These are phyloP conservation scores for Arnoldichthys spilopterus DNA, from an alignment of 2,797 vertebrate species.

Conservation along the genomic window DNA sequence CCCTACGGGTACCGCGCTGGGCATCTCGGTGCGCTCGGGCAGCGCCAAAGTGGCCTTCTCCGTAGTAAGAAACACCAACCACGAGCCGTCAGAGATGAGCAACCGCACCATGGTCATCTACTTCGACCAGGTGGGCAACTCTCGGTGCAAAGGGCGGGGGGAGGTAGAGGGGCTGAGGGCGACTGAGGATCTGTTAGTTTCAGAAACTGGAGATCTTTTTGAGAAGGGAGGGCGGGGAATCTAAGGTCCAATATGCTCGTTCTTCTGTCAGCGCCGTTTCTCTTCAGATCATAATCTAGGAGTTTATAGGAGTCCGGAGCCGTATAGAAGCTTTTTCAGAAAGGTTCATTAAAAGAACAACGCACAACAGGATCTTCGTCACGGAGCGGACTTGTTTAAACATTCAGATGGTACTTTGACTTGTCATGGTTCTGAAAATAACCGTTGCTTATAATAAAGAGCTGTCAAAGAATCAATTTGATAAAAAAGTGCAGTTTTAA, in stretches of 20 bases:
- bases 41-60: conserved; percentile 98
- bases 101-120: conserved; percentile 98
- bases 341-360: neutral
- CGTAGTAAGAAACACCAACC: conserved; percentile 95
- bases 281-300: conserved; percentile 6
- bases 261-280: neutral
- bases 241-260: neutral
- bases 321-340: neutral
- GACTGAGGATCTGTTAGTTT: neutral
- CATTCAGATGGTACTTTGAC: neutral
- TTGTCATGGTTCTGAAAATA: neutral
- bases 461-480: neutral
- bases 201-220: neutral
- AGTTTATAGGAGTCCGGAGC: no score
- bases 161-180: neutral
- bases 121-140: conserved; percentile 90
- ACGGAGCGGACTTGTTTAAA: neutral
- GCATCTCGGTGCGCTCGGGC: conserved; percentile 96
- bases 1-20: conserved; percentile 93
- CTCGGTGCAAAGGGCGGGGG: neutral
- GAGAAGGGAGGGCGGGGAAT: neutral
- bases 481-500: neutral
- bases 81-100: conserved; percentile 98
- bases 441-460: neutral
- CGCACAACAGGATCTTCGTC: neutral